Conservation (phyloP, 2,888 invertebrate species). For the Bugula neritina region DNA sequence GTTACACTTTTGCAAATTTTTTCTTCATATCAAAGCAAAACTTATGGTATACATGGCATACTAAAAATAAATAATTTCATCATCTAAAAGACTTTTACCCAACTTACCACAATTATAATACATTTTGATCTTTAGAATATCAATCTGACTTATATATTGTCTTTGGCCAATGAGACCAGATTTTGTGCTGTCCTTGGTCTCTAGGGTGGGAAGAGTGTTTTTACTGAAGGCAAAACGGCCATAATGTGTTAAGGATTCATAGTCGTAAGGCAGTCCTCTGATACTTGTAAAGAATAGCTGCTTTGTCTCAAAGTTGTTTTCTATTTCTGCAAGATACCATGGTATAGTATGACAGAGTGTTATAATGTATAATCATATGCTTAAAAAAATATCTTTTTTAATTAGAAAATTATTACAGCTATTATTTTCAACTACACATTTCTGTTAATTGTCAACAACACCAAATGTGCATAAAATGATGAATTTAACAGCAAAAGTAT, state of each 20-base stretch:
- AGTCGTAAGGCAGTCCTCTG: background rate
- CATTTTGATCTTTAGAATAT: background rate
- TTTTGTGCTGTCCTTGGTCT: background rate
- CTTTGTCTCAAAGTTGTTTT: background rate
- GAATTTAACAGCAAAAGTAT: too few relatives aligned
- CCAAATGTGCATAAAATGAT: too few relatives aligned
- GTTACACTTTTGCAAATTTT: too few relatives aligned
- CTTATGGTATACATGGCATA: background rate
- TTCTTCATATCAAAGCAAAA: too few relatives aligned
- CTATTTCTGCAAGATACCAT: background rate
- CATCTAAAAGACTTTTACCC: too few relatives aligned
- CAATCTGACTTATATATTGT: background rate
- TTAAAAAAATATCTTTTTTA: too few relatives aligned
- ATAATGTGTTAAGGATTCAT: conserved; percentile 12
- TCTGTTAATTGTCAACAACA: too few relatives aligned
- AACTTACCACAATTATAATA: conserved; percentile 24
- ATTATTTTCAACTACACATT: too few relatives aligned
- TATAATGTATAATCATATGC: too few relatives aligned
- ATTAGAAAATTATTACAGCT: too few relatives aligned
- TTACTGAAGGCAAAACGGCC: background rate
- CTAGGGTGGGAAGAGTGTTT: conserved; percentile 1
- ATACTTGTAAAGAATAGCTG: background rate
- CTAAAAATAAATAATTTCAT: too few relatives aligned
- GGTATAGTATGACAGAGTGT: background rate
- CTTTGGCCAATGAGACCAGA: background rate